Evolutionary conservation across 2,888 invertebrate species (phyloP).

Genomic region (Ophion slaviceki): DNA sequence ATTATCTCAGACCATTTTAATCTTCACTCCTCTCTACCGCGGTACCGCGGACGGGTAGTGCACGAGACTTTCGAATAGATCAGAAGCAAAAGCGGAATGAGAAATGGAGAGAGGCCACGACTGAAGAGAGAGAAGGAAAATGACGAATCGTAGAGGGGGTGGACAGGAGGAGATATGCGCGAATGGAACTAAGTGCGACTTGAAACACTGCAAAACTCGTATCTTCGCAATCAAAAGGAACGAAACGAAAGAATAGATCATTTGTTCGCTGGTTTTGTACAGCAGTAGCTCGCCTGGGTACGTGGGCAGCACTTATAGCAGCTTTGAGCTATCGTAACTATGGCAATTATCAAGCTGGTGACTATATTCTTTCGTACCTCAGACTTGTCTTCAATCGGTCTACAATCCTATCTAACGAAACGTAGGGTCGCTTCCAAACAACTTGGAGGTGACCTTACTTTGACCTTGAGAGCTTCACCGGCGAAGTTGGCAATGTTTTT

Average conservation of each 20-base stretch:
- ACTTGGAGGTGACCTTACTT: no score
- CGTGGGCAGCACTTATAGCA: not conserved
- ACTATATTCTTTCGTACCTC: no score
- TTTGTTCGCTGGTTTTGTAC: slow-evolving; percentile 61
- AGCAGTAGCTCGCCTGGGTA: slow-evolving; percentile 1
- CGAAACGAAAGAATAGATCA: slow-evolving; percentile 78
- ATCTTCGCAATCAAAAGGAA: slow-evolving; percentile 67
- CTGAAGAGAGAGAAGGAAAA: slow-evolving; percentile 21
- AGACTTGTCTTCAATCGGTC: no score
- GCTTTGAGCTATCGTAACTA: not conserved
- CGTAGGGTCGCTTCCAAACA: no score
- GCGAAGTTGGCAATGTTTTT: no score
- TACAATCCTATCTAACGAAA: no score
- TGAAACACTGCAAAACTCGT: slow-evolving; percentile 25
- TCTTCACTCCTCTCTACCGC: slow-evolving; percentile 72
- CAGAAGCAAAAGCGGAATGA: slow-evolving; percentile 43
- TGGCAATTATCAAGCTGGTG: no score
- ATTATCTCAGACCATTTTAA: slow-evolving; percentile 78
- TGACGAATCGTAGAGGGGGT: no score
- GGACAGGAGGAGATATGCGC: not conserved
- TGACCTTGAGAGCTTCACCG: no score
- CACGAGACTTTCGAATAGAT: slow-evolving; percentile 69
- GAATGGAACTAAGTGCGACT: slow-evolving; percentile 55
- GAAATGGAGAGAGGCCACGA: slow-evolving; percentile 33
- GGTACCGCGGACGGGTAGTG: slow-evolving; percentile 32